These are phyloP conservation scores for Pristionchus maxplancki DNA, from an alignment of 2,888 invertebrate genomes.

Conservation along the genomic window DNA sequence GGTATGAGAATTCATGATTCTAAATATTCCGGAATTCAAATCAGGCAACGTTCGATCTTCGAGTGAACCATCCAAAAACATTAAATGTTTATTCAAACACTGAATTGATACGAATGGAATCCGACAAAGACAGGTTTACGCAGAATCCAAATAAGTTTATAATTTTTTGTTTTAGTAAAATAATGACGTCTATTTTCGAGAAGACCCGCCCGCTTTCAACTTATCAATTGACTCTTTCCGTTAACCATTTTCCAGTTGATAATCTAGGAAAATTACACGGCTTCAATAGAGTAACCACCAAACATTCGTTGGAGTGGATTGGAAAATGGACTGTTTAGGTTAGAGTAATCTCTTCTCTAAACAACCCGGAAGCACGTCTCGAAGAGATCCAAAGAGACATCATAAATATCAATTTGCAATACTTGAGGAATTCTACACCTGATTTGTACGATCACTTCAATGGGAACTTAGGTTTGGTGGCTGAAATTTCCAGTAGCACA, in stretches of 20 bases:
- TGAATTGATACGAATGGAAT: not conserved
- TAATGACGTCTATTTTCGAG: not conserved
- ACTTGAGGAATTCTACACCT: not conserved
- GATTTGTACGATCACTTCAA: not conserved
- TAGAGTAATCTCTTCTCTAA: not conserved
- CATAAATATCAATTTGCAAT: not conserved
- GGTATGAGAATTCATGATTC: not conserved
- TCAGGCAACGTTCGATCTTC: not conserved
- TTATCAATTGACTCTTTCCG: not conserved
- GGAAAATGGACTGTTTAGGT: not conserved
- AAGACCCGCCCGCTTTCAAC: not conserved
- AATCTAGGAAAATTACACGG: not conserved
- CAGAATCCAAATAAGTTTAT: not conserved
- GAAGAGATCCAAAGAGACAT: not conserved
- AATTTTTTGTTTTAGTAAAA: not conserved
- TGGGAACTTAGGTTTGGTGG: not conserved
- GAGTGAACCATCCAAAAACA: not conserved
- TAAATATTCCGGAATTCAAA: not conserved
- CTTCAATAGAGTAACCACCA: not conserved
- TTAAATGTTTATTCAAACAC: conserved; percentile 15
- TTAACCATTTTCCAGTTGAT: not conserved
- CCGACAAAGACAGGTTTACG: not conserved
- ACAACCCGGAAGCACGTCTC: not conserved
- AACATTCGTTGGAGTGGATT: no score
- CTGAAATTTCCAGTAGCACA: not conserved